phyloP scores from a whole-genome alignment of 2,888 invertebrate species.

The Lasioglossum figueresi region DNA sequence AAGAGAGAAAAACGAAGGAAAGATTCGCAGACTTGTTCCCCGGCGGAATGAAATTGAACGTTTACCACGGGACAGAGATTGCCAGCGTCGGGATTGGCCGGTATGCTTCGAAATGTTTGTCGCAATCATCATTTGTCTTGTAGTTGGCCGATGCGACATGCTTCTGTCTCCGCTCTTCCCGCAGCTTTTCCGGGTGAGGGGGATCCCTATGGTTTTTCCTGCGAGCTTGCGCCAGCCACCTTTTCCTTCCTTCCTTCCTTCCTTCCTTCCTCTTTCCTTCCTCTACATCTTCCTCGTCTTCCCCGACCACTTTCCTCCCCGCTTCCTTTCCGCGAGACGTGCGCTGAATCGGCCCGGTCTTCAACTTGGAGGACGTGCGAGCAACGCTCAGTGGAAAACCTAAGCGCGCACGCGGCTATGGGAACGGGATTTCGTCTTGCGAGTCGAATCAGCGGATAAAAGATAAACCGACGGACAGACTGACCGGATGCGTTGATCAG shows the following conservation, averaged over 20 bases:
- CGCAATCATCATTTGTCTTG: slow-evolving; percentile 67
- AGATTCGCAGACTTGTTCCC: slow-evolving; percentile 28
- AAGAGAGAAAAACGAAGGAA: neutral
- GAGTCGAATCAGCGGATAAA: slow-evolving; percentile 32
- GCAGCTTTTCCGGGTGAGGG: neutral
- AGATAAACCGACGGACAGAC: slow-evolving; percentile 46
- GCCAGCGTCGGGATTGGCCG: slow-evolving; percentile 47
- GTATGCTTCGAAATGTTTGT: slow-evolving; percentile 58
- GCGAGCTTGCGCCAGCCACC: slow-evolving; percentile 39
- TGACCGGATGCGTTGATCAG: neutral
- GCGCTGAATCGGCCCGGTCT: slow-evolving; percentile 48
- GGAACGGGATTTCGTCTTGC: slow-evolving; percentile 24
- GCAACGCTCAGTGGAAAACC: slow-evolving; percentile 42
- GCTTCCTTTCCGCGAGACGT: slow-evolving; percentile 32
- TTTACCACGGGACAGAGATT: slow-evolving; percentile 37
- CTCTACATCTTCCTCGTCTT: neutral
- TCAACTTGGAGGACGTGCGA: slow-evolving; percentile 27
- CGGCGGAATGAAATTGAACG: slow-evolving; percentile 57
- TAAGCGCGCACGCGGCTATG: slow-evolving; percentile 19
- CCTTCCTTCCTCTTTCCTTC: slow-evolving; percentile 22
- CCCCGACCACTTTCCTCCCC: neutral
- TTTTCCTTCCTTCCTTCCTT: slow-evolving; percentile 27
- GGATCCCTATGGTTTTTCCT: slow-evolving; percentile 33
- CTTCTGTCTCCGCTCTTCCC: slow-evolving; percentile 4
- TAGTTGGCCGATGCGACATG: slow-evolving; percentile 46